Percentiles rank a stretch among this genome's conserved stretches.
Conservation (phyloP, 1,140 invertebrate genomes). For the Eubasilissa regina region DNA sequence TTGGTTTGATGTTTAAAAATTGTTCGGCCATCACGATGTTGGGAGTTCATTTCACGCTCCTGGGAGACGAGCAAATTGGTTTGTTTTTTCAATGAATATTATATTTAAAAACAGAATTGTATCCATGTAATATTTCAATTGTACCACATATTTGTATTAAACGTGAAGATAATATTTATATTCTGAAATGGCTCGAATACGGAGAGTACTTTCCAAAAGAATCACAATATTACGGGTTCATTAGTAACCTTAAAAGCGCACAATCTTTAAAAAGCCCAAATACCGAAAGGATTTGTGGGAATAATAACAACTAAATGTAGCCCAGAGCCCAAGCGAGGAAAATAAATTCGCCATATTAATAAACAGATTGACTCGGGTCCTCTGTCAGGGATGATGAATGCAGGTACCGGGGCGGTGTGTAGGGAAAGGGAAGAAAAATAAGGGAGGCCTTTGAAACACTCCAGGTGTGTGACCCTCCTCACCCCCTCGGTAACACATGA, state of each 20-base stretch:
- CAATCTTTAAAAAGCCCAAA: slow-evolving; percentile 13
- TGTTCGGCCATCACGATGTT: too few species aligned
- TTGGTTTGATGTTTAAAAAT: too few species aligned
- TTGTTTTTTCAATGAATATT: too few species aligned
- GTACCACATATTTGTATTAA: too few species aligned
- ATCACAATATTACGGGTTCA: slow-evolving; percentile 7
- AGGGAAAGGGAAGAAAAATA: slow-evolving; percentile 6
- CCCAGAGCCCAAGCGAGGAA: slow-evolving; percentile 41
- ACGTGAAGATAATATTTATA: too few species aligned
- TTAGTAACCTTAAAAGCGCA: slow-evolving; percentile 3
- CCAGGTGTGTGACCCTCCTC: slow-evolving; percentile 27
- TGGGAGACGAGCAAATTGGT: too few species aligned
- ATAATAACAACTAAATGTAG: slow-evolving; percentile 30
- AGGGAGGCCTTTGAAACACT: slow-evolving; percentile 34
- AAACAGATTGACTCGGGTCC: slow-evolving; percentile 59
- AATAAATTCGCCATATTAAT: slow-evolving; percentile 60
- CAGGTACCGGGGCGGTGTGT: slow-evolving; percentile 26
- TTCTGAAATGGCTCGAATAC: too few species aligned
- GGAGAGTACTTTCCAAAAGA: slow-evolving; percentile 3
- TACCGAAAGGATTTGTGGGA: slow-evolving; percentile 14
- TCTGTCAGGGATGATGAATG: slow-evolving; percentile 54
- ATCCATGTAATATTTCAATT: too few species aligned
- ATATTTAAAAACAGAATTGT: too few species aligned
- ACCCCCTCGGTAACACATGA: neutral
- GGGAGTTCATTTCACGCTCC: too few species aligned